phyloP scores from a whole-genome alignment of 2,113 vertebrate species.

The Ictalurus furcatus region DNA sequence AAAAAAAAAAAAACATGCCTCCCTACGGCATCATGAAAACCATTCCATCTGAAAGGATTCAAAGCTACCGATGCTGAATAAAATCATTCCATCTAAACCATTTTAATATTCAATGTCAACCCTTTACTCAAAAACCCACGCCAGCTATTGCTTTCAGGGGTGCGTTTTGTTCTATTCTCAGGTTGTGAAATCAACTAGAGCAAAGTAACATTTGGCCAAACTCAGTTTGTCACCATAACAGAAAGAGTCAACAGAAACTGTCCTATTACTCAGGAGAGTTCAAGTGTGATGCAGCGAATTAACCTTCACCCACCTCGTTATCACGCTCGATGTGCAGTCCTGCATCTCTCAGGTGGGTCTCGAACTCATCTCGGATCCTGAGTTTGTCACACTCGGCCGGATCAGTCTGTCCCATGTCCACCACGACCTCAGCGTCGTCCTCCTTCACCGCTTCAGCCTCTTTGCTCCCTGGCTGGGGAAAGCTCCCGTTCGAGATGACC shows the following conservation, averaged over 20 bases:
- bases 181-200: not conserved
- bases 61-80: not conserved
- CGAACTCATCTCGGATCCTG: constrained; percentile 88
- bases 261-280: constrained; percentile 35
- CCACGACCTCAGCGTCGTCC: constrained; percentile 49
- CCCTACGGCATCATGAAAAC: not conserved
- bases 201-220: constrained; percentile 24
- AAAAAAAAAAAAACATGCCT: not conserved
- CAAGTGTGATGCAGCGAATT: constrained; percentile 58
- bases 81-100: not conserved
- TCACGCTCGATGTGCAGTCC: constrained; percentile 94
- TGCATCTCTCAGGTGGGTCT: constrained; percentile 81
- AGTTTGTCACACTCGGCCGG: constrained; percentile 81
- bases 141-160: not conserved
- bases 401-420: constrained; percentile 67
- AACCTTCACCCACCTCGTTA: constrained; percentile 68
- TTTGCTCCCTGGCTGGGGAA: constrained; percentile 56
- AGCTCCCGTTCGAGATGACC: constrained; percentile 82
- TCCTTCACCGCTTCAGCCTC: constrained; percentile 46
- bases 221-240: constrained; percentile 46
- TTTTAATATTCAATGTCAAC: not conserved
- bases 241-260: constrained; percentile 43
- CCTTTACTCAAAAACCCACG: not conserved
- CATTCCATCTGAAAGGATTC: constrained; percentile 3
- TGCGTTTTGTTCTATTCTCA: not conserved